These are phyloP conservation scores for Callyntrura guangdongensis DNA, from an alignment of 2,888 invertebrate genomes.

Conservation along the genomic window DNA sequence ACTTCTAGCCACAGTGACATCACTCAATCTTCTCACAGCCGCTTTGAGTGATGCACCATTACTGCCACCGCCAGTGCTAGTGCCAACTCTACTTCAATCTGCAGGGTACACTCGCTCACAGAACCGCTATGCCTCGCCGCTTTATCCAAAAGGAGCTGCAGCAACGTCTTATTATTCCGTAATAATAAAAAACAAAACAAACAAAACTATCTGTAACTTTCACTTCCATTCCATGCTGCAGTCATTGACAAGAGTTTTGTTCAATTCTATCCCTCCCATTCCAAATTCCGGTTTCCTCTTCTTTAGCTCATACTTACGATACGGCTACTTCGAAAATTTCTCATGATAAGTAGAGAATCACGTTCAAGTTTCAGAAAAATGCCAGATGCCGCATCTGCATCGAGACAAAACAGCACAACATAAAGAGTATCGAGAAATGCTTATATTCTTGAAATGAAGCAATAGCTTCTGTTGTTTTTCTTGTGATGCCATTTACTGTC, in stretches of 20 bases:
- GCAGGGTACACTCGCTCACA: slow-evolving; percentile 83
- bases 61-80: slow-evolving; percentile 88
- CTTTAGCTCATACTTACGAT: not conserved
- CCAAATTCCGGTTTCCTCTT: slow-evolving; percentile 27
- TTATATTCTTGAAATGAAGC: too few species aligned
- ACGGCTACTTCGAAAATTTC: too few species aligned
- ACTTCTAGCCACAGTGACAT: slow-evolving; percentile 94
- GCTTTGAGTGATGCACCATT: slow-evolving; percentile 95
- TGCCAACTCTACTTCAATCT: slow-evolving; percentile 82
- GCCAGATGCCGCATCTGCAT: not conserved
- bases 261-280: slow-evolving; percentile 9
- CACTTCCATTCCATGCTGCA: too few species aligned
- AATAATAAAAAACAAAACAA: slow-evolving; percentile 80
- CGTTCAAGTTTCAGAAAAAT: not conserved
- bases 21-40: slow-evolving; percentile 95
- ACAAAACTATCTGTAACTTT: too few species aligned
- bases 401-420: too few species aligned
- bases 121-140: slow-evolving; percentile 84
- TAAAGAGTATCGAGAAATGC: too few species aligned
- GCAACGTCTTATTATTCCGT: slow-evolving; percentile 83
- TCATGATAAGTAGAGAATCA: not conserved
- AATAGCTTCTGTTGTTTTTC: too few species aligned
- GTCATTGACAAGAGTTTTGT: too few species aligned
- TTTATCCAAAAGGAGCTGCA: slow-evolving; percentile 83
- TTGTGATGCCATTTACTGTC: too few species aligned